A percentile compares a stretch with the other conserved stretches of the same genome.
Evolutionary conservation across 2,888 invertebrate species (phyloP).

Genomic region (Ormyrus rosae): DNA sequence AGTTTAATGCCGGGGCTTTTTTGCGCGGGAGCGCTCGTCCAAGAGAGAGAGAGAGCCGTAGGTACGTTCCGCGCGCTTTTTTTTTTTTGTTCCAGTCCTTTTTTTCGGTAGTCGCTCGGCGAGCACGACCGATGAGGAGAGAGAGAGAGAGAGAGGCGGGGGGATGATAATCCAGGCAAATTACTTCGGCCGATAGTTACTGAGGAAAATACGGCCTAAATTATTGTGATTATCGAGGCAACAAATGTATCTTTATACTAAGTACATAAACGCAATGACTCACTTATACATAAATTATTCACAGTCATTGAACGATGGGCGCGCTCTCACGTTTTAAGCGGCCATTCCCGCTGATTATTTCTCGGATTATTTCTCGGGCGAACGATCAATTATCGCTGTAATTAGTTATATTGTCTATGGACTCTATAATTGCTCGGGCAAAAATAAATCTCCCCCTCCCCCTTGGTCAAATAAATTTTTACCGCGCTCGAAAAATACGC

Average conservation of each 20-base stretch:
- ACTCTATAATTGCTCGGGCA: too few species aligned
- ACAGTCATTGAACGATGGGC: not conserved
- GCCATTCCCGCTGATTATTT: conserved; percentile 23
- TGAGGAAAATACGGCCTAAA: conserved; percentile 8
- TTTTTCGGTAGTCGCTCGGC: not conserved
- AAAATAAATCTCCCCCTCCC: too few species aligned
- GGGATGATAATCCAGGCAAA: conserved; percentile 34
- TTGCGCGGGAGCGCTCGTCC: not conserved
- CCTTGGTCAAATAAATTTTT: too few species aligned
- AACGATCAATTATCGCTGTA: conserved; percentile 21
- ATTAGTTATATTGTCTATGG: not conserved
- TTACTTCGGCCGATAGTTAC: not conserved
- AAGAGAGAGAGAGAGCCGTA: too few species aligned
- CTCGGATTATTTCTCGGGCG: conserved; percentile 18
- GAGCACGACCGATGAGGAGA: not conserved
- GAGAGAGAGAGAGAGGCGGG: not conserved
- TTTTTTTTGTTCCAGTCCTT: not conserved
- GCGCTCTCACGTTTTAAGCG: not conserved
- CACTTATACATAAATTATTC: conserved; percentile 36
- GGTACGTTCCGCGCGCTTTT: not conserved
- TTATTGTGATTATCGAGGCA: conserved; percentile 38
- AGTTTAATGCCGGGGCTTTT: conserved; percentile 44
- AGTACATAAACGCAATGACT: conserved; percentile 34
- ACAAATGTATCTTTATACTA: conserved; percentile 28
- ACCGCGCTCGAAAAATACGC: too few species aligned